Percentiles rank a stretch among this genome's conserved stretches.
These are phyloP conservation scores for Spodoptera exigua DNA, from an alignment of 2,888 invertebrate genomes.

Conservation along the genomic window DNA sequence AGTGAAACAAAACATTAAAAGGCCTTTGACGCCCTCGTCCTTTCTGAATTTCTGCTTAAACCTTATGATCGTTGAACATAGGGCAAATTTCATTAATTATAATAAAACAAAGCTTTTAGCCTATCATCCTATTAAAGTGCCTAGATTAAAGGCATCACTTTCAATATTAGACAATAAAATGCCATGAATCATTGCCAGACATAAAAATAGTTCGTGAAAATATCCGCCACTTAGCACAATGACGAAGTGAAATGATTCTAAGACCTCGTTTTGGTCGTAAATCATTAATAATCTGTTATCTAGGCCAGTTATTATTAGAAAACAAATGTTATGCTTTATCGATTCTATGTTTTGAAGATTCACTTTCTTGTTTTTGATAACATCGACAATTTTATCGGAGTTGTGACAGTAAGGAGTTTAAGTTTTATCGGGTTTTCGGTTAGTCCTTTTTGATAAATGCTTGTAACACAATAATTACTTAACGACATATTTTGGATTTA, in stretches of 20 bases:
- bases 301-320: conserved; percentile 10
- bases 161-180: conserved; percentile 4
- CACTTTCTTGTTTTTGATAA: conserved; percentile 22
- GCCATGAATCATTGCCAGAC: conserved; percentile 37
- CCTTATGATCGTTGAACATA: too few species aligned
- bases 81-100: too few species aligned
- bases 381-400: not conserved
- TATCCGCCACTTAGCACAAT: conserved; percentile 18
- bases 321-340: conserved; percentile 16
- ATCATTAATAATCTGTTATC: conserved; percentile 32
- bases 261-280: conserved; percentile 26
- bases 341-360: conserved; percentile 14
- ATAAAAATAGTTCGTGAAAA: conserved; percentile 37
- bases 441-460: too few species aligned
- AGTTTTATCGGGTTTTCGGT: not conserved
- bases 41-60: too few species aligned
- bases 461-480: too few species aligned
- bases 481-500: too few species aligned
- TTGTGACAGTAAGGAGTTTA: not conserved
- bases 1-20: too few species aligned
- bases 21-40: too few species aligned
- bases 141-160: conserved; percentile 22
- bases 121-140: not conserved
- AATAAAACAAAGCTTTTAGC: not conserved
- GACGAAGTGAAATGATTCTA: conserved; percentile 18